These are phyloP conservation scores for Leiothrix lutea DNA, from an alignment of 2,113 vertebrate genomes.

Conservation along the genomic window DNA sequence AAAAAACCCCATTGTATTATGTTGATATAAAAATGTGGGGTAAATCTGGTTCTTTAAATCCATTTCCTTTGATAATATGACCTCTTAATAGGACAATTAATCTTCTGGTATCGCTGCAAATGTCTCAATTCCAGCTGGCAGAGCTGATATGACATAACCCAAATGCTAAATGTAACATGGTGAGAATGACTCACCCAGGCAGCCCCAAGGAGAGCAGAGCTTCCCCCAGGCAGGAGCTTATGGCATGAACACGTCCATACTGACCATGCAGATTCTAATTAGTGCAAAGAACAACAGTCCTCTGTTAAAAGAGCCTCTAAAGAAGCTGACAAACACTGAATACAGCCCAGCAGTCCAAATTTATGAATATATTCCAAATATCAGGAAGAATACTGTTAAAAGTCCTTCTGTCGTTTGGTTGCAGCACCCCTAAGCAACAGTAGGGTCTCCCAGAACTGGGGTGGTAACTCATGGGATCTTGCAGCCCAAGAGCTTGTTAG, in stretches of 20 bases:
- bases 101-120: neutral
- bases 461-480: neutral
- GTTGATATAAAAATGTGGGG: neutral
- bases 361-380: neutral
- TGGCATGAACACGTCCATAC: neutral
- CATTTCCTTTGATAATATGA: neutral
- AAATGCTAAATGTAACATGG: neutral
- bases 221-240: neutral
- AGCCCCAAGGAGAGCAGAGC: neutral
- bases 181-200: neutral
- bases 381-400: neutral
- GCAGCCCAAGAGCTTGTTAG: neutral
- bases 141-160: neutral
- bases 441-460: neutral
- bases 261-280: neutral
- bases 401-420: neutral
- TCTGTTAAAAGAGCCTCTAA: neutral
- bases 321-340: neutral
- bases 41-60: neutral
- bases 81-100: conserved; percentile 18
- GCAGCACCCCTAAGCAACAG: neutral
- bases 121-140: conserved; percentile 7
- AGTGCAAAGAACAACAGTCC: neutral
- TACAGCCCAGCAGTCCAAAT: neutral
- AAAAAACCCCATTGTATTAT: neutral